Evolutionary conservation across 2,888 invertebrate species (phyloP).

Genomic region (Dusona sp.): DNA sequence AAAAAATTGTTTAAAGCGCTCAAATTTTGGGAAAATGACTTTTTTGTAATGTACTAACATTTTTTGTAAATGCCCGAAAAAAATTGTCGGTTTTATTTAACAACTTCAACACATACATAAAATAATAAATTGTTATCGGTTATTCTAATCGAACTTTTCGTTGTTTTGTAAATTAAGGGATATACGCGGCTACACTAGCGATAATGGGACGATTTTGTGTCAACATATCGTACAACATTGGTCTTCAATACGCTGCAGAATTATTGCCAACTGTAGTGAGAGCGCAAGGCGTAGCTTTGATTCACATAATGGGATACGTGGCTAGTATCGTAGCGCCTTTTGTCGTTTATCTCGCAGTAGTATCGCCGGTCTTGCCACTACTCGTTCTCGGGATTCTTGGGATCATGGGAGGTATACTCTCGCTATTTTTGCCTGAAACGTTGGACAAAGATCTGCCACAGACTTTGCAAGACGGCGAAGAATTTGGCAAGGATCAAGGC

Average conservation of each 20-base stretch:
- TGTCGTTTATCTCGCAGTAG: slow-evolving; percentile 92
- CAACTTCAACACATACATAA: no score
- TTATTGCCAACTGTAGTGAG: slow-evolving; percentile 94
- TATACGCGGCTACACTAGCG: slow-evolving; percentile 91
- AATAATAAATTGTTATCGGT: neutral
- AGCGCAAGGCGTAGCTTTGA: slow-evolving; percentile 94
- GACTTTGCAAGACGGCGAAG: slow-evolving; percentile 93
- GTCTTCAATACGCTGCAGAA: slow-evolving; percentile 95
- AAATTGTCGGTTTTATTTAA: no score
- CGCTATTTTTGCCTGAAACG: slow-evolving; percentile 94
- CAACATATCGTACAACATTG: slow-evolving; percentile 96
- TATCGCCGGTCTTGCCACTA: slow-evolving; percentile 90
- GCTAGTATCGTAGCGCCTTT: slow-evolving; percentile 94
- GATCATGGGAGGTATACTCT: slow-evolving; percentile 90
- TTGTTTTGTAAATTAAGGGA: slow-evolving; percentile 85
- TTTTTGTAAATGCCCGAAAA: no score
- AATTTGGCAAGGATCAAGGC: slow-evolving; percentile 92
- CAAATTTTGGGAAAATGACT: no score
- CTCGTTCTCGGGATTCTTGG: slow-evolving; percentile 92
- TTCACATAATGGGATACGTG: slow-evolving; percentile 95
- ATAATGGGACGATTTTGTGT: slow-evolving; percentile 94
- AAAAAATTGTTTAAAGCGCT: no score
- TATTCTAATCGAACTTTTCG: neutral
- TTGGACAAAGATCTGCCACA: slow-evolving; percentile 94
- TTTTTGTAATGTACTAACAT: no score